These are phyloP conservation scores for Ophiodon elongatus DNA, from an alignment of 2,113 vertebrate species.

Conservation along the genomic window DNA sequence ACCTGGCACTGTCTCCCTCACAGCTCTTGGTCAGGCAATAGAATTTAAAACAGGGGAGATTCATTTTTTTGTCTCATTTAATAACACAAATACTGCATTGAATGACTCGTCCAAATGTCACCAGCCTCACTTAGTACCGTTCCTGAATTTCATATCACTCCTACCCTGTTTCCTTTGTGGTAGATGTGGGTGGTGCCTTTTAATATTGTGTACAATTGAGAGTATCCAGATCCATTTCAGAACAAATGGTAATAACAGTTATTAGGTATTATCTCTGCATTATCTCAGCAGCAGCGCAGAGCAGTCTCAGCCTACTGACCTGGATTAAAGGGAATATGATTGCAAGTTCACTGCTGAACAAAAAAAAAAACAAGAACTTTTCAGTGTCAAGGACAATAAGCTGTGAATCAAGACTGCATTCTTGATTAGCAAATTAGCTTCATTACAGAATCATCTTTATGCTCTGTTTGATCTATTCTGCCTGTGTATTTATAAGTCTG, in stretches of 20 bases:
- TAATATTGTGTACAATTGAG: constrained; percentile 22
- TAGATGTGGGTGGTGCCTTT: constrained; percentile 26
- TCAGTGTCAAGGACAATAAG: constrained; percentile 58
- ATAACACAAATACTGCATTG: not conserved
- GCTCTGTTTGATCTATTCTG: constrained; percentile 68
- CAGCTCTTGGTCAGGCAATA: constrained; percentile 27
- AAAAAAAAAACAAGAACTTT: constrained; percentile 30
- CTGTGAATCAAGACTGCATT: constrained; percentile 41
- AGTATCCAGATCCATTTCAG: constrained; percentile 20
- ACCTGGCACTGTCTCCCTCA: constrained; percentile 10
- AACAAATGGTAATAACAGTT: constrained; percentile 37
- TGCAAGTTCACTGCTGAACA: constrained; percentile 55
- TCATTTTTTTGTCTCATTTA: not conserved
- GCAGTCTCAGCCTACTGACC: constrained; percentile 66
- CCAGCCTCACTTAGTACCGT: constrained; percentile 2
- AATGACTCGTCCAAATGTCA: constrained; percentile 27
- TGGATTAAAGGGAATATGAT: constrained; percentile 59
- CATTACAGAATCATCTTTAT: constrained; percentile 55
- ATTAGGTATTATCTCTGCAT: constrained; percentile 35
- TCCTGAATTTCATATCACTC: constrained; percentile 8
- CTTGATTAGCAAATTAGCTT: constrained; percentile 68
- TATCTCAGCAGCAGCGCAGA: constrained; percentile 23
- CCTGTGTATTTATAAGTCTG: constrained; percentile 61
- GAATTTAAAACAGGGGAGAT: not conserved
- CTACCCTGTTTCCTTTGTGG: constrained; percentile 13